Conservation (phyloP, 1,140 invertebrate genomes). For the Cherax destructor region DNA sequence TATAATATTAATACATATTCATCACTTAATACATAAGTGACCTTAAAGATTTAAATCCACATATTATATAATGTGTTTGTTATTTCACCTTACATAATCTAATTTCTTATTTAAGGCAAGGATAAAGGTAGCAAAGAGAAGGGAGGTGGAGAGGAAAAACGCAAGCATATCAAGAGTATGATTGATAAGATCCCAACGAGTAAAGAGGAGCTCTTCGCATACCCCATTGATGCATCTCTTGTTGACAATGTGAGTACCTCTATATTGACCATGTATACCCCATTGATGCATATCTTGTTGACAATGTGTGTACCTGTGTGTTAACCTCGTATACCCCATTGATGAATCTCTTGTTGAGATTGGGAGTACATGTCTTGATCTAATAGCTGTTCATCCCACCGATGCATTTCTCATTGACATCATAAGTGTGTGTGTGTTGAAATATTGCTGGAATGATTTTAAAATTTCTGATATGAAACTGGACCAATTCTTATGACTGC, state of each 20-base stretch:
- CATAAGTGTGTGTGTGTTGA: too few species aligned
- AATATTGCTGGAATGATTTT: too few species aligned
- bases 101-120: slow-evolving; percentile 76
- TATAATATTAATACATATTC: too few species aligned
- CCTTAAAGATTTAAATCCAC: too few species aligned
- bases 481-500: too few species aligned
- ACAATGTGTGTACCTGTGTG: slow-evolving; percentile 79
- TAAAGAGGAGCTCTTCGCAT: slow-evolving; percentile 96
- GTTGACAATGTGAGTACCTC: slow-evolving; percentile 83
- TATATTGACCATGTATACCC: slow-evolving; percentile 81
- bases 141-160: slow-evolving; percentile 88
- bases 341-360: slow-evolving; percentile 93
- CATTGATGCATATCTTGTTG: slow-evolving; percentile 93
- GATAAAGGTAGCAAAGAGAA: slow-evolving; percentile 82
- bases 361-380: slow-evolving; percentile 76
- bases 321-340: slow-evolving; percentile 89
- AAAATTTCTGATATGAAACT: too few species aligned
- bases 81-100: not conserved
- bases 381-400: too few species aligned
- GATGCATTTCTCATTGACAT: too few species aligned
- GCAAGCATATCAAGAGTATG: slow-evolving; percentile 95
- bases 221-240: slow-evolving; percentile 92
- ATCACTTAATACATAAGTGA: too few species aligned
- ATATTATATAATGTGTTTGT: too few species aligned
- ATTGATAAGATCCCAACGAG: slow-evolving; percentile 99